phyloP scores from a whole-genome alignment of 2,797 vertebrate species.

The Pantherophis vulpinus region DNA sequence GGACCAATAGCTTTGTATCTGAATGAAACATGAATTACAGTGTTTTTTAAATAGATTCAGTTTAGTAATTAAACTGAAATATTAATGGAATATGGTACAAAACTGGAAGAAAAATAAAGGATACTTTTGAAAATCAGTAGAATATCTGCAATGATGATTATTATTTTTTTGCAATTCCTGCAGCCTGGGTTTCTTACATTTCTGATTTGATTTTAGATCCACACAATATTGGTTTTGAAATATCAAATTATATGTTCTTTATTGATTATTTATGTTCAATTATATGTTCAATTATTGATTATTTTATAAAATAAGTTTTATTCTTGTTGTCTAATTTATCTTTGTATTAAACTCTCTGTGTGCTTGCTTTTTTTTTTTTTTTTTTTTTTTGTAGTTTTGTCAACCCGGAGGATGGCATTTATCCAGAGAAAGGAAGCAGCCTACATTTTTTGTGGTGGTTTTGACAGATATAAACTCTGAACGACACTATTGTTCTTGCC shows the following conservation, averaged over 20 bases:
- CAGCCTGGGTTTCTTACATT: background rate
- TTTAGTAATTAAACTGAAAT: background rate
- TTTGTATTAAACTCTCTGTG: constrained; percentile 27
- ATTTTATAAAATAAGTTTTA: background rate
- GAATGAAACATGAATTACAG: background rate
- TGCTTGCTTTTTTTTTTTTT: constrained; percentile 3
- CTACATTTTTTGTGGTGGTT: constrained; percentile 95
- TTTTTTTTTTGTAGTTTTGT: constrained; percentile 82
- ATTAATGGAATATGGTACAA: background rate
- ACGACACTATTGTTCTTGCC: constrained; percentile 95
- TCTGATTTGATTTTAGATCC: background rate
- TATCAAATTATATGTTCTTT: background rate
- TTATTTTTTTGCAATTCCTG: background rate
- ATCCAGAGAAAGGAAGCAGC: constrained; percentile 88
- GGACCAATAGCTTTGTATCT: background rate
- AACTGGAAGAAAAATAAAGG: background rate
- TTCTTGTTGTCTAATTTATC: background rate
- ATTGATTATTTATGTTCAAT: background rate
- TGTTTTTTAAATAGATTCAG: background rate
- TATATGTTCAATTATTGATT: background rate
- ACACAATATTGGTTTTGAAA: background rate
- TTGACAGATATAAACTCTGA: constrained; percentile 97
- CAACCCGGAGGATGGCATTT: constrained; percentile 95
- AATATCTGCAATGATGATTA: background rate
- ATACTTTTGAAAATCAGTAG: background rate